These are phyloP conservation scores for Rotaria macrura DNA, from an alignment of 2,888 invertebrate species.

Conservation along the genomic window DNA sequence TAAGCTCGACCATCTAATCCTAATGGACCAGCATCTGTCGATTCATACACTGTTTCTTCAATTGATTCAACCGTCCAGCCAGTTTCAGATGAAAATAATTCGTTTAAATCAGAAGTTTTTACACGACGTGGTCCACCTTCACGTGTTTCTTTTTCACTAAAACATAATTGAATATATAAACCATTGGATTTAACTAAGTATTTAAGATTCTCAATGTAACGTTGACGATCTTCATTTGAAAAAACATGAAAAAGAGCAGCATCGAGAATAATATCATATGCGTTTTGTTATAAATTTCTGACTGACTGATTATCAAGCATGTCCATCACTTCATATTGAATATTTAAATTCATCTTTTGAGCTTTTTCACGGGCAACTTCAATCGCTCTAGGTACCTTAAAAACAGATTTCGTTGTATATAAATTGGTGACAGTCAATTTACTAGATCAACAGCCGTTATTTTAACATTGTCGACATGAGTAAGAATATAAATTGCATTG, in stretches of 20 bases:
- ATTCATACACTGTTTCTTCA: neutral
- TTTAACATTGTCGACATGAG: neutral
- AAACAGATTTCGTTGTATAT: neutral
- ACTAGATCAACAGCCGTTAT: neutral
- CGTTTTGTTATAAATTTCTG: neutral
- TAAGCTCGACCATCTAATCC: neutral
- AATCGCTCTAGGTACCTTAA: neutral
- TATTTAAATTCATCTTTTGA: neutral
- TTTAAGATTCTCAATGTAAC: neutral
- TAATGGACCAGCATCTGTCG: neutral
- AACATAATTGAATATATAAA: neutral
- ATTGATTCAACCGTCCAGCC: neutral
- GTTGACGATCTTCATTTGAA: neutral
- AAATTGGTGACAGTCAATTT: too few species aligned
- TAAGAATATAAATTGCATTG: neutral
- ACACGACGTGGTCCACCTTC: neutral
- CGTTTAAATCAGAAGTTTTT: neutral
- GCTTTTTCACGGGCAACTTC: neutral
- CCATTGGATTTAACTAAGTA: neutral
- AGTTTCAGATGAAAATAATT: neutral
- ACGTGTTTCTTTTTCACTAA: neutral
- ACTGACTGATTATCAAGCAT: neutral
- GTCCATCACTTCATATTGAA: neutral
- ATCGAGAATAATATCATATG: neutral
- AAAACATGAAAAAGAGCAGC: neutral